phyloP scores from a whole-genome alignment of 2,113 vertebrate species.

The Trichechus manatus region DNA sequence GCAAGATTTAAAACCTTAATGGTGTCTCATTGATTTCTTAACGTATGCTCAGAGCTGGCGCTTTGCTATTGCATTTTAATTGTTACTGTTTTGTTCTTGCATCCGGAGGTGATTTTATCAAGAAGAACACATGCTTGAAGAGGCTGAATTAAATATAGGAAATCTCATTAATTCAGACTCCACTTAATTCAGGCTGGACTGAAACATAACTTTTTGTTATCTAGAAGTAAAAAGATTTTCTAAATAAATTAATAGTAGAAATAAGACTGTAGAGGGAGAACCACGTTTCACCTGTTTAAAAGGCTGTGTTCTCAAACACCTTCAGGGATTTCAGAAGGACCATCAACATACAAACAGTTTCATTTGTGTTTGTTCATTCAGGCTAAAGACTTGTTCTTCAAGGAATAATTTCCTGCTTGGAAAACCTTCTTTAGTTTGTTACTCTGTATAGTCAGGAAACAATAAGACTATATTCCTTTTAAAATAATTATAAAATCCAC shows the following conservation, averaged over 20 bases:
- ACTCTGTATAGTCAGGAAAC: background rate
- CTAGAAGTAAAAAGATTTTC: conserved; percentile 50
- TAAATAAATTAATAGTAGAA: conserved; percentile 35
- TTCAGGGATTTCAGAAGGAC: background rate
- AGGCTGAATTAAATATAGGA: conserved; percentile 61
- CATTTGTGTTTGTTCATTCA: conserved; percentile 47
- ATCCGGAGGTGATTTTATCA: conserved; percentile 66
- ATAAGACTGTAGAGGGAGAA: background rate
- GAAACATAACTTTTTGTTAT: conserved; percentile 59
- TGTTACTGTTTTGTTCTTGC: conserved; percentile 61
- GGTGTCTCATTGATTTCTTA: conserved; percentile 69
- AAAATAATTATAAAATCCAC: conserved; percentile 12
- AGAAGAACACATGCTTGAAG: conserved; percentile 55
- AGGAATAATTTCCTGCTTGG: conserved; percentile 36
- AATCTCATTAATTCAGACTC: conserved; percentile 68
- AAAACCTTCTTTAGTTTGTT: conserved; percentile 29
- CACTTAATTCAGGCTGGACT: conserved; percentile 64
- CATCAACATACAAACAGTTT: conserved; percentile 4
- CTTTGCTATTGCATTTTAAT: conserved; percentile 64
- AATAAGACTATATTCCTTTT: background rate
- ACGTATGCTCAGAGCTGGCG: background rate
- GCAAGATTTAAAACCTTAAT: conserved; percentile 66
- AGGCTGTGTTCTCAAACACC: background rate
- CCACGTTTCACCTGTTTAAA: conserved; percentile 26
- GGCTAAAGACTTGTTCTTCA: conserved; percentile 11